phyloP scores from a whole-genome alignment of 2,888 invertebrate species.

The Palloptera scutellata region DNA sequence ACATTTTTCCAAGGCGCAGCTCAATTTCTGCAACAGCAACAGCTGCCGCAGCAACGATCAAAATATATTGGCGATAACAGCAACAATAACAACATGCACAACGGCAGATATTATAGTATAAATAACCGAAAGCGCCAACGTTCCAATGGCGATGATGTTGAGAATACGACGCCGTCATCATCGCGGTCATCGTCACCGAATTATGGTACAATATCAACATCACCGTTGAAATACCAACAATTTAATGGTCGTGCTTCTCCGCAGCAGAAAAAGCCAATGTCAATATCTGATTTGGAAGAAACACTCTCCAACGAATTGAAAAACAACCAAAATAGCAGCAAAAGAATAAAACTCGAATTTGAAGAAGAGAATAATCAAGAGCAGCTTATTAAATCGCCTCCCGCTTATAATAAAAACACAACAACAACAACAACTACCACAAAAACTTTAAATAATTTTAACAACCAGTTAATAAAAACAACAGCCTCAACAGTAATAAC shows the following conservation, averaged over 20 bases:
- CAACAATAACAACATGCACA: conserved; percentile 34
- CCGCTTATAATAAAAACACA: conserved; percentile 58
- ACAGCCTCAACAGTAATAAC: conserved; percentile 38
- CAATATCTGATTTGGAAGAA: conserved; percentile 51
- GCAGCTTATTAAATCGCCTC: conserved; percentile 65
- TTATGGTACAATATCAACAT: conserved; percentile 10
- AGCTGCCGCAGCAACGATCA: conserved; percentile 41
- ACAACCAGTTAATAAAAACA: conserved; percentile 28
- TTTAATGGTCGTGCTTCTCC: conserved; percentile 15
- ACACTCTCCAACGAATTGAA: conserved; percentile 42
- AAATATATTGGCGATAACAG: conserved; percentile 38
- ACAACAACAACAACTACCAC: conserved; percentile 44
- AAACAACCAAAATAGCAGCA: conserved; percentile 38
- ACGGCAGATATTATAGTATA: conserved; percentile 24
- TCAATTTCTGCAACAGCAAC: conserved; percentile 29
- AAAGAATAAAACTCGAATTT: conserved; percentile 50
- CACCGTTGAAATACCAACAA: conserved; percentile 18
- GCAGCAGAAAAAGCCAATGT: conserved; percentile 60
- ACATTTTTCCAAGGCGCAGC: conserved; percentile 53
- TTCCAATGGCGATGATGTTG: conserved; percentile 57
- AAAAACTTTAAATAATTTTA: conserved; percentile 36
- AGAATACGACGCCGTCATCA: conserved; percentile 57
- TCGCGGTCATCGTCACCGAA: conserved; percentile 36
- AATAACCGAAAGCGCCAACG: conserved; percentile 53
- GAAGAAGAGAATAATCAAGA: conserved; percentile 58